Conservation (phyloP, 2,113 vertebrate genomes). For the Orcinus orca region DNA sequence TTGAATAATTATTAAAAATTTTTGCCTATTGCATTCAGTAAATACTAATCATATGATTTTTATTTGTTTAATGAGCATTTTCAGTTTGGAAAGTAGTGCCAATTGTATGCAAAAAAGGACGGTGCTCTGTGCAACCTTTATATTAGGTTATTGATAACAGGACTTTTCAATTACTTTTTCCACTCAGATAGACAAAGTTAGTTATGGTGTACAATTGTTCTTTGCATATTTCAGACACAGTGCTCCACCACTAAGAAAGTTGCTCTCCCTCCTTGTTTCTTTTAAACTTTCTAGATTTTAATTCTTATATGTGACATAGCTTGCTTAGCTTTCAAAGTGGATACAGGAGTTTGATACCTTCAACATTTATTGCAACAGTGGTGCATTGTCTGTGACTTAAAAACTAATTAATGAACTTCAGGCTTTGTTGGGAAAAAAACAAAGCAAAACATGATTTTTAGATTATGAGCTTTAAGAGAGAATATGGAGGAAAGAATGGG, state of each 20-base stretch:
- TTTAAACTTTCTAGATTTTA: neutral
- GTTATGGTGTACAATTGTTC: neutral
- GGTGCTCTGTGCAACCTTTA: neutral
- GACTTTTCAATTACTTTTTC: neutral
- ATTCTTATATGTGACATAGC: neutral
- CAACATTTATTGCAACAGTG: neutral
- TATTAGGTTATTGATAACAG: neutral
- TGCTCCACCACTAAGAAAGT: neutral
- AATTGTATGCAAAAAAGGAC: neutral
- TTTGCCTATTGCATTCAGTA: neutral
- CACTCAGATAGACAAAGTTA: neutral
- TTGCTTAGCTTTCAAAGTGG: conserved; percentile 14
- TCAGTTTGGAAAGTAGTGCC: neutral
- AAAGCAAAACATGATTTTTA: neutral
- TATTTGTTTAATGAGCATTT: conserved; percentile 19
- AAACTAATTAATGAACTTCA: neutral
- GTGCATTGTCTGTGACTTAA: neutral
- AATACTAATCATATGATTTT: neutral
- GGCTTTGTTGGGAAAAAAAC: neutral
- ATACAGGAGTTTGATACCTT: conserved; percentile 11
- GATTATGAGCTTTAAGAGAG: neutral
- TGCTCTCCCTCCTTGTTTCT: neutral
- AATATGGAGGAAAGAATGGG: neutral
- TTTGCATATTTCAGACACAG: neutral
- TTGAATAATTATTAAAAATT: conserved; percentile 35